Base-by-base conservation (phyloP, 2,888 invertebrate genomes). In the Tineola bisselliella region DNA sequence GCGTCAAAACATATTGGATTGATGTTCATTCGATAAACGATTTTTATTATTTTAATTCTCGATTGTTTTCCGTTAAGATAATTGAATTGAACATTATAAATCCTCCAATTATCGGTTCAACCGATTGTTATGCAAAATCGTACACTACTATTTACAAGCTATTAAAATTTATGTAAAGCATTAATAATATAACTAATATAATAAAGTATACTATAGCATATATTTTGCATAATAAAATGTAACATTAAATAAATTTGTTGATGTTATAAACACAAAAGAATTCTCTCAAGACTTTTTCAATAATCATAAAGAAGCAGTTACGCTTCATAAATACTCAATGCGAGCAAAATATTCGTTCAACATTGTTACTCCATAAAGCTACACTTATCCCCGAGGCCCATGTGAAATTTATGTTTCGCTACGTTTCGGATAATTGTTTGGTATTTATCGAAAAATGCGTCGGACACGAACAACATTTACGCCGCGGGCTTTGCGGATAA, bases 381-480 rank as follows among this genome's bases (percentile, higher is more conserved):
- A 25, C 19, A 56, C 56, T 56, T 56, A 56, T 56, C 31, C 58
- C 58, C 25, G 19, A 33, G 58, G 58, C 58, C 58, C 58, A 58
- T 33, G 58, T 58, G 31, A 58, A 58, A 58, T 58, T 58, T 58
- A 58, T 58, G 58, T 58, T 33, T 33, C 33, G 58, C 33, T 58
- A 17, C 56, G 58, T 33, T 19, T 25, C 60, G 30, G 60, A 60
- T 60, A 60, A 60, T 60, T 60, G 60, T 60, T 48, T 48, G 60
- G 60, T 48, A 60, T 60, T 60, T 60, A 60, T 60, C 60, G 60
- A 60, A 60, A 60, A 60, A 60, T 60, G 44, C 60, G 60, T 44
- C 13, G 60, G 44, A 60, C 48, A 31, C 4, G 48, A 30, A 44
- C 30, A 44, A 18, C 59, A 12, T 33, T 58, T 19, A 44, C 43